Evolutionary conservation across 2,888 invertebrate genomes (phyloP), one percentile per base, ranked within the genome.

Genomic region (Hedychridium roseum): DNA sequence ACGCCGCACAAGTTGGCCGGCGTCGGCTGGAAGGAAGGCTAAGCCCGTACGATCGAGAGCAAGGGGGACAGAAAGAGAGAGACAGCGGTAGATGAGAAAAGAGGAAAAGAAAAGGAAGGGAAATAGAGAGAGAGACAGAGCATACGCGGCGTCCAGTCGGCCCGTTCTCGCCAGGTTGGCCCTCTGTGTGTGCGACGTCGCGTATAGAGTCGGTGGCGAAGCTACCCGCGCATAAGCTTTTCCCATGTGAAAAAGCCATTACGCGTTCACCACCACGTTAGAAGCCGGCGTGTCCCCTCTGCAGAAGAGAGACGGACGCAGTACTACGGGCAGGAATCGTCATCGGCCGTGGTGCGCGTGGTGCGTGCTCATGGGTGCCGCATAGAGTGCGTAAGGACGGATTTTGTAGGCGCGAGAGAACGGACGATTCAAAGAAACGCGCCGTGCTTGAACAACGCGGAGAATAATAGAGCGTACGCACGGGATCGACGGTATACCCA

Each of bases 1-100:
- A 78, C 79, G 70, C 63, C 61, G 80, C 72, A 52, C 52, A 59
- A 64, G 64, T 64, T 57, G 66, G 64, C 56, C 68, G 64, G 70
- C 66, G 60, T 59, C 58, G 63, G 63, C 66, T 69, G 64, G 70
- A 64, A 66, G 66, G 70, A 68, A 65, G 70, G 66, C 62, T 61
- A 50, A 61, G 11, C 5, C 5, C 14, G 14, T 11, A 31, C n/a
- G 31, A 4, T 4, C 5, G 31, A 31, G 14, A 31, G 31, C 4
- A 11, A 16, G 21, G 23, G 30, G 12, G 14, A 27, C 42, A 55
- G 50, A 47, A 44, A 58, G 45, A 55, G 47, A 37, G 21, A 45
- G 50, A 56, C 47, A 46, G 43, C 50, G 36, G 21, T 35, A 17
- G 18, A 20, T n/a, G n/a, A n/a, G 26, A 11, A 12, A 26, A 26